phyloP scores from a whole-genome alignment of 2,113 vertebrate species.

The Lonchura striata region DNA sequence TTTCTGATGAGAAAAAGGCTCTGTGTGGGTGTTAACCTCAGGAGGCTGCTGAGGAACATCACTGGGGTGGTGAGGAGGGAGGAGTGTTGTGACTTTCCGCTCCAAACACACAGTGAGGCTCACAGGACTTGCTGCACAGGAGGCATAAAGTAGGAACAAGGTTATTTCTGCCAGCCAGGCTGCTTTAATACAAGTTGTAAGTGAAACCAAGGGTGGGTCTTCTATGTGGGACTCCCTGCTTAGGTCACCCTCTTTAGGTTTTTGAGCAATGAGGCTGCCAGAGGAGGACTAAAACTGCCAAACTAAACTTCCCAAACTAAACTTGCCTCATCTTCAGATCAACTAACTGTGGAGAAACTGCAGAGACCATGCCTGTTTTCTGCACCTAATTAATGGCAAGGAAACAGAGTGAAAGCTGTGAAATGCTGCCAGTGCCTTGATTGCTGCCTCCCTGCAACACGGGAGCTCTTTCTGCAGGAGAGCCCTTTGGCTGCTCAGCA shows the following conservation, averaged over 20 bases:
- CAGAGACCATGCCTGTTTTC: neutral
- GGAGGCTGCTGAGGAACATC: neutral
- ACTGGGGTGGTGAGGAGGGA: neutral
- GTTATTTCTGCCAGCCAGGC: neutral
- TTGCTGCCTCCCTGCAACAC: neutral
- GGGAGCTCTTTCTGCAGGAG: neutral
- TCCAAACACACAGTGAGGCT: neutral
- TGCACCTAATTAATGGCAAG: neutral
- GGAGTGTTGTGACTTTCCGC: neutral
- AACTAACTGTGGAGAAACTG: neutral
- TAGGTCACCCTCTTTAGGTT: neutral
- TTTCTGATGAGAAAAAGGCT: neutral
- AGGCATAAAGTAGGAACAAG: neutral
- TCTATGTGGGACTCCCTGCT: neutral
- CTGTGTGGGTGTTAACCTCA: neutral
- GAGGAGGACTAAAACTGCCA: neutral
- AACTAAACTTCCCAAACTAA: neutral
- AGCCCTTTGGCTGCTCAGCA: neutral
- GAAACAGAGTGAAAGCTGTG: neutral
- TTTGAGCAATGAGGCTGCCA: neutral
- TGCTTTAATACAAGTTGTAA: fast-evolving
- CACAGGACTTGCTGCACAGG: neutral
- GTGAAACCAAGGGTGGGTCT: neutral
- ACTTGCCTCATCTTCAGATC: neutral
- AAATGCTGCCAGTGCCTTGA: neutral